phyloP scores from a whole-genome alignment of 2,797 vertebrate species.

The Spinus olivaceus region DNA sequence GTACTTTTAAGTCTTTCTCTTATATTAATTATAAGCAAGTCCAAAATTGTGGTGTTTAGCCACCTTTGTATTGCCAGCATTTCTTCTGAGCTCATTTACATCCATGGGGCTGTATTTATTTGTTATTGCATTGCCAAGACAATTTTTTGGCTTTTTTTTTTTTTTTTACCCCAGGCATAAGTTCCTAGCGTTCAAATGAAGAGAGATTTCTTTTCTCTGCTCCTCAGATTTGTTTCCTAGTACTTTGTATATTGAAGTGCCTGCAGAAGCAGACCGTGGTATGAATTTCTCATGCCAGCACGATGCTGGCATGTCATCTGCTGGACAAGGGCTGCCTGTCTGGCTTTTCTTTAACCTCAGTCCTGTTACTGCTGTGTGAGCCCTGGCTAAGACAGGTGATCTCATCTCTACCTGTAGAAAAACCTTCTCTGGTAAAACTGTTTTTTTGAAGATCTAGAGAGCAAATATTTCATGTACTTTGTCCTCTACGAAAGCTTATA shows the following conservation, averaged over 20 bases:
- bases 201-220: neutral
- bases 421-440: neutral
- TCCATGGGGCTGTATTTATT: neutral
- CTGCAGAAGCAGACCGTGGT: neutral
- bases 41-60: neutral
- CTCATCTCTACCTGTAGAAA: neutral
- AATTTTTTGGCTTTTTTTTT: neutral
- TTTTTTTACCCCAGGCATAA: neutral
- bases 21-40: neutral
- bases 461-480: neutral
- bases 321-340: neutral
- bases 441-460: neutral
- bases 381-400: neutral
- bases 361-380: neutral
- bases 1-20: neutral
- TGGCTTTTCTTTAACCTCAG: neutral
- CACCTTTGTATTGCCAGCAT: neutral
- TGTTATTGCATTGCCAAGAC: neutral
- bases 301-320: fast-evolving
- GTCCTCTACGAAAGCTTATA: neutral
- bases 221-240: neutral
- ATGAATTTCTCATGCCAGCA: neutral
- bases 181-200: neutral
- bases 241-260: neutral
- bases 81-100: neutral